Evolutionary conservation across 2,888 invertebrate species (phyloP).

Genomic region (Sminthurides aquaticus): DNA sequence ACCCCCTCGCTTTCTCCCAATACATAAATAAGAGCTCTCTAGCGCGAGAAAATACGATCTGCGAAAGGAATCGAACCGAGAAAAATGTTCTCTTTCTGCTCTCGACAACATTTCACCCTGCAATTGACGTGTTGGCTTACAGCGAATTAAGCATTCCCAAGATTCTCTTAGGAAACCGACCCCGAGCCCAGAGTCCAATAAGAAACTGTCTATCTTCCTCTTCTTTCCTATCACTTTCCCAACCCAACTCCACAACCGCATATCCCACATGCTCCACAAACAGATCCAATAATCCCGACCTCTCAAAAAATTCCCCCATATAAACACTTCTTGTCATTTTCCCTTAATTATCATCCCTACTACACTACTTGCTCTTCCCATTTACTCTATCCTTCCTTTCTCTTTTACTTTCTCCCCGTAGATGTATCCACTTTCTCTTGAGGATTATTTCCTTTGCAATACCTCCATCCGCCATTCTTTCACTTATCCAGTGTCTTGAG

Average conservation of each 20-base stretch:
- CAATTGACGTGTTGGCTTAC: conserved; percentile 42
- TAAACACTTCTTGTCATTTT: conserved; percentile 17
- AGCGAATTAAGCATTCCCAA: conserved; percentile 34
- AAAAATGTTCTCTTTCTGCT: conserved; percentile 42
- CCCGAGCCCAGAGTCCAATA: conserved; percentile 2
- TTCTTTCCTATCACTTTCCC: conserved; percentile 5
- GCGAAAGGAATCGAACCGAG: conserved; percentile 35
- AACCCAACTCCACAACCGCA: conserved; percentile 3
- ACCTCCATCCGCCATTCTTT: too few species aligned
- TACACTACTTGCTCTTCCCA: too few species aligned
- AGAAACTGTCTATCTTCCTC: conserved; percentile 12
- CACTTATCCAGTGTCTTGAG: too few species aligned
- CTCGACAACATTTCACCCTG: conserved; percentile 42
- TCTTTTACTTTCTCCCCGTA: too few species aligned
- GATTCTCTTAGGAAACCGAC: too few species aligned
- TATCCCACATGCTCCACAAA: neutral
- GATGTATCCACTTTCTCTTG: too few species aligned
- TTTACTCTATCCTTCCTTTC: too few species aligned
- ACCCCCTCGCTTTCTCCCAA: neutral
- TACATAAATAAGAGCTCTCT: neutral
- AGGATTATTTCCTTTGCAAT: too few species aligned
- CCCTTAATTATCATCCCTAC: conserved; percentile 24
- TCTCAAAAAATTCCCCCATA: conserved; percentile 2
- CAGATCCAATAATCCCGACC: neutral
- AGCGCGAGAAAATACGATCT: neutral